These are phyloP conservation scores for Tachysurus vachellii DNA, from an alignment of 2,113 vertebrate species.

Conservation along the genomic window DNA sequence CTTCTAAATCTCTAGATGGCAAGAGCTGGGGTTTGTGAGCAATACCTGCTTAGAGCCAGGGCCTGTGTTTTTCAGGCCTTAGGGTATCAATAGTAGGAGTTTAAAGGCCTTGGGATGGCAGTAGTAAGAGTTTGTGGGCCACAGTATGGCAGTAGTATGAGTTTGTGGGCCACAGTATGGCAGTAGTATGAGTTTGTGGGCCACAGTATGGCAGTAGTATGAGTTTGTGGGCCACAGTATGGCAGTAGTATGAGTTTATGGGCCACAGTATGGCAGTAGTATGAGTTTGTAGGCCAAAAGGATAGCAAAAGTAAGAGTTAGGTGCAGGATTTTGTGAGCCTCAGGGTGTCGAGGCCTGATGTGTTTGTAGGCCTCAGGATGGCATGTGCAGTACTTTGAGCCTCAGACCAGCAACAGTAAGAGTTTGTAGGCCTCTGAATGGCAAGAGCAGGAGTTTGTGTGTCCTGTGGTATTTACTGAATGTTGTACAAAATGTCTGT, in stretches of 20 bases:
- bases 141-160: background rate
- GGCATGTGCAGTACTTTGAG: background rate
- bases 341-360: too few relatives aligned
- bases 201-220: too few relatives aligned
- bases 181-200: too few relatives aligned
- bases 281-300: too few relatives aligned
- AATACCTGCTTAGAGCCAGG: too few relatives aligned
- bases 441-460: background rate
- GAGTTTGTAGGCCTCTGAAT: background rate
- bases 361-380: background rate
- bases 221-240: background rate
- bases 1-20: background rate
- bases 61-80: background rate
- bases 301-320: too few relatives aligned
- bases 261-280: background rate
- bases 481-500: background rate
- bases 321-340: background rate
- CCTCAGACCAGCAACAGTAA: background rate
- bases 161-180: too few relatives aligned
- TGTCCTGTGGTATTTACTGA: background rate
- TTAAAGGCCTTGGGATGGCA: too few relatives aligned
- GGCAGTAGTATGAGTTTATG: background rate
- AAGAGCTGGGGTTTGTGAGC: background rate
- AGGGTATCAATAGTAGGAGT: background rate
- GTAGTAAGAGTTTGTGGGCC: background rate